Base-by-base conservation (phyloP, 2,113 vertebrate genomes). In the Motacilla alba region DNA sequence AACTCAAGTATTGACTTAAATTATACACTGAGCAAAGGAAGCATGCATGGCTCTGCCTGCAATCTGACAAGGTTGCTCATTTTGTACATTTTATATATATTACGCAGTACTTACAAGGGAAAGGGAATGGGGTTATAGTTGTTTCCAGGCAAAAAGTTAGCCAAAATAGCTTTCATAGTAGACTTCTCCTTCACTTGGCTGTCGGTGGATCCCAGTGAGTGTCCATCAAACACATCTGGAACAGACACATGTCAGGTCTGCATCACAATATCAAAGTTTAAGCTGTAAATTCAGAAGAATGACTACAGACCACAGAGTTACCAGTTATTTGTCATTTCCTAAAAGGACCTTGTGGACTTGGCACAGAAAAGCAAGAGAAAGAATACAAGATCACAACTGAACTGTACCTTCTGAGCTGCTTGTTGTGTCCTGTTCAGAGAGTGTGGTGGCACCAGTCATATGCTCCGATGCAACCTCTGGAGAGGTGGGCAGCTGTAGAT, bases 141-240 rank as follows among this genome's bases (percentile, higher is more conserved):
- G 98, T 99, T 99, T 90, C 99, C 99, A 59, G 99, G 99, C 93
- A 99, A 98, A 92, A 99, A 98, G 97, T 99, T 99, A 82, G 99
- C 99, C 74, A 99, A 98, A 97, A 99, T 99, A 85, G 99, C 99
- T 97, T 99, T 99, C 99, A 99, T 99, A 69, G 99, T 99, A 96
- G 99, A 99, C 41, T 99, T 99, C 96, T 99, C 99, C 94, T 99
- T 99, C 90, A 99, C 99, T 93, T 99, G 99, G 94, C 99, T 99
- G 93, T 99, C 99, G 63, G 96, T 98, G 93, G 99, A 99, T 87
- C 99, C 99, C 96, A 99, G 83, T 83, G 98, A 97, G 96, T 99
- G 99, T 84, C 99, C 99, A 79, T 99, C 99, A 97, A 99, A 99
- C 59, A 99, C 99, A 94, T 99, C 99, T 99, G 94, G 53, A 95